These are phyloP conservation scores for Oreocharis arfaki DNA, from an alignment of 2,113 vertebrate genomes.

Conservation along the genomic window DNA sequence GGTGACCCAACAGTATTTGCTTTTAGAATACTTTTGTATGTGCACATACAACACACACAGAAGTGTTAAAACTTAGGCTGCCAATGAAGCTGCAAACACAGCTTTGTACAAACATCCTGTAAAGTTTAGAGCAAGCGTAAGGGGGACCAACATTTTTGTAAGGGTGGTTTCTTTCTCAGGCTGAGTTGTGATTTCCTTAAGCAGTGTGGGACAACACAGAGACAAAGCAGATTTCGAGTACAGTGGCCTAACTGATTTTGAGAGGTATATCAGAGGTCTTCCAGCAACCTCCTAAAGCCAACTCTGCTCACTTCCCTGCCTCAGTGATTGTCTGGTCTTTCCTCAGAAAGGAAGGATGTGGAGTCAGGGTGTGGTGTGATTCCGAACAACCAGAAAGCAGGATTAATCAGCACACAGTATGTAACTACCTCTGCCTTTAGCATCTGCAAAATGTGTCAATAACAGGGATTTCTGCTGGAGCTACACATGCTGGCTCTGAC, in stretches of 20 bases:
- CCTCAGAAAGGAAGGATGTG: background rate
- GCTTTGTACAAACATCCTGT: background rate
- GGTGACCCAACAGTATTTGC: background rate
- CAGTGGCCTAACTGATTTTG: background rate
- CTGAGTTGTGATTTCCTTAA: background rate
- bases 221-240: background rate
- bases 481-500: background rate
- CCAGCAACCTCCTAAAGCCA: background rate
- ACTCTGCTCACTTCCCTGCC: background rate
- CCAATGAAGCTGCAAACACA: background rate
- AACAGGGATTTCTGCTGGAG: background rate
- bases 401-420: background rate
- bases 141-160: fast-evolving
- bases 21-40: background rate
- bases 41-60: background rate
- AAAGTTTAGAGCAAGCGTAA: background rate
- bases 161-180: background rate
- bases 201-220: background rate
- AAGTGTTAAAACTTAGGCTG: background rate
- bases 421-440: background rate
- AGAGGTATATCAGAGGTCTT: background rate
- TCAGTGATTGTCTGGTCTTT: background rate
- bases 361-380: fast-evolving
- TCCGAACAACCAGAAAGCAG: background rate
- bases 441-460: background rate